phyloP scores from a whole-genome alignment of 2,113 vertebrate species.

The Coptodon rendalli region DNA sequence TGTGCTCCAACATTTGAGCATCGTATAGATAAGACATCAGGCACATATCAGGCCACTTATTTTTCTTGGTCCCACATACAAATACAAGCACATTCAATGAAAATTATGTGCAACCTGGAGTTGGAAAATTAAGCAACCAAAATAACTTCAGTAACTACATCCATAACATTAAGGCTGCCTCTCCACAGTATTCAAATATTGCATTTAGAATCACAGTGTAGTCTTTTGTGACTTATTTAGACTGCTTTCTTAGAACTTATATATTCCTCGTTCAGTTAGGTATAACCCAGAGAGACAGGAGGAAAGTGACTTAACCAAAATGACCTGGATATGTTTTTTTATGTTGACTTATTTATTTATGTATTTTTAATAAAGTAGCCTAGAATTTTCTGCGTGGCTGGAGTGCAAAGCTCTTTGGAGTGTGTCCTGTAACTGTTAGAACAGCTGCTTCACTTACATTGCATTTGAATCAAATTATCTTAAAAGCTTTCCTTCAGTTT shows the following conservation, averaged over 20 bases:
- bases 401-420: background rate
- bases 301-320: background rate
- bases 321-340: background rate
- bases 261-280: background rate
- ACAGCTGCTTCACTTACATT: background rate
- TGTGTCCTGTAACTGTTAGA: background rate
- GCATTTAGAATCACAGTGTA: background rate
- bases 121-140: background rate
- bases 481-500: constrained; percentile 2
- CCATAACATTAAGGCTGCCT: background rate
- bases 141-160: background rate
- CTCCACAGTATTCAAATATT: background rate
- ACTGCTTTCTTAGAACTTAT: background rate
- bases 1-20: background rate
- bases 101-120: background rate
- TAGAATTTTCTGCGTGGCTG: background rate
- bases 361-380: background rate
- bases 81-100: background rate
- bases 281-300: background rate
- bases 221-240: background rate
- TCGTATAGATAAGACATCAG: background rate
- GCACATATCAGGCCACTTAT: background rate
- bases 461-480: constrained; percentile 14
- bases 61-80: background rate
- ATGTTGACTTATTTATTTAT: background rate